Evolutionary conservation across 1,140 invertebrate species (phyloP), one percentile per base, ranked within the genome.

Genomic region (Drosophila aff.): DNA sequence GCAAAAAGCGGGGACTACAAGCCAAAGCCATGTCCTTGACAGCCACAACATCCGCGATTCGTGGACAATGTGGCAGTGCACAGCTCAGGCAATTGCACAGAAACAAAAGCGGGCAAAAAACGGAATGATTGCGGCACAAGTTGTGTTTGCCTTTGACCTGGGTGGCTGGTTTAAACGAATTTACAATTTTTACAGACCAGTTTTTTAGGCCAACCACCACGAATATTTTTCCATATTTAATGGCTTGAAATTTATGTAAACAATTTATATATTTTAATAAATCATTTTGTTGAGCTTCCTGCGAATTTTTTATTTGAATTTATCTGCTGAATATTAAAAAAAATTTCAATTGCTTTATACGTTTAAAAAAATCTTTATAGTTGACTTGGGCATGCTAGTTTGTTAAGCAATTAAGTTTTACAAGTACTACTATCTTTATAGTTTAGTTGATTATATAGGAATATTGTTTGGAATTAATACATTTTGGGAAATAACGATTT

Each of bases 11-110:
- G 31, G 28, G n/a, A 52, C 15, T 21, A 59, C 33, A 15, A 53
- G 46, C 49, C 60, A 28, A 58, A 76, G 73, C 62, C 60, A 67
- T 76, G 73, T 76, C 73, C 73, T 77, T 77, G 75, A 53, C 75
- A 78, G 47, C 47, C 41, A 55, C 40, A 77, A 79, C 75, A 76
- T 50, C 53, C 72, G 49, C 61, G 59, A 62, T 67, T 76, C 71
- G 41, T 58, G 38, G 59, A 64, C 71, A 75, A 55, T 75, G 72
- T 53, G 59, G n/a, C 26, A 46, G 21, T 36, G 52, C 36, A 44
- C 59, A 62, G n/a, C 44, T 53, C 65, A 26, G 43, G 44, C 67
- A 72, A 59, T 52, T 72, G 63, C 38, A 26, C 53, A 28, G 33
- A 71, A 41, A 72, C 68, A 71, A 47, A 40, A 38, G 26, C 13